phyloP scores from a whole-genome alignment of 2,797 vertebrate species.

The Megaceryle alcyon region DNA sequence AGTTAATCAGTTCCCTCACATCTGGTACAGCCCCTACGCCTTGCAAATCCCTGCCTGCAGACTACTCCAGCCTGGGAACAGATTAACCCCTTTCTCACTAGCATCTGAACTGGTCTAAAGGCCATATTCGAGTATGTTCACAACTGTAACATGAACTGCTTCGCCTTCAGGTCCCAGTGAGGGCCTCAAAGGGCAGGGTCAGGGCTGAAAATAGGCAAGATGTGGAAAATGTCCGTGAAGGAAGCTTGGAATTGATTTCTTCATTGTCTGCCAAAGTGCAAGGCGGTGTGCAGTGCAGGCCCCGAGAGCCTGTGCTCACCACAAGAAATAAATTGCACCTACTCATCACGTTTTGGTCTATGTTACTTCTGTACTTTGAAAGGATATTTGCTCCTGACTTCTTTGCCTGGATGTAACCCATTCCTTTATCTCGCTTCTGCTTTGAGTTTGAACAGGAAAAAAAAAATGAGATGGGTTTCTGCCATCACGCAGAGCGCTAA shows the following conservation, averaged over 20 bases:
- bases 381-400: not conserved
- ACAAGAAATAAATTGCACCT: not conserved
- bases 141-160: not conserved
- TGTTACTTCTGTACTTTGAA: not conserved
- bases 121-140: not conserved
- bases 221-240: not conserved
- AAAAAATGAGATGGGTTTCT: not conserved
- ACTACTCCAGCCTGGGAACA: not conserved
- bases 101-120: not conserved
- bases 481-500: not conserved
- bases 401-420: not conserved
- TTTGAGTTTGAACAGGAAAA: not conserved
- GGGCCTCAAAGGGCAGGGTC: not conserved
- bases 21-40: not conserved
- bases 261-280: not conserved
- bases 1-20: constrained; percentile 31
- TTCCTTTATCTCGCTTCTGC: not conserved
- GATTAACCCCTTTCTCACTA: constrained; percentile 12
- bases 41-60: constrained; percentile 18
- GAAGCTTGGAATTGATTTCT: not conserved
- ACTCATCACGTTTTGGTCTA: not conserved
- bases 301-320: not conserved
- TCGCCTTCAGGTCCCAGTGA: not conserved
- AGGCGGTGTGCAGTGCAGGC: accelerated
- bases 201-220: not conserved